Percentiles rank a stretch among this genome's conserved stretches.
These are phyloP conservation scores for Lerista edwardsae DNA, from an alignment of 2,797 vertebrate species.

Conservation along the genomic window DNA sequence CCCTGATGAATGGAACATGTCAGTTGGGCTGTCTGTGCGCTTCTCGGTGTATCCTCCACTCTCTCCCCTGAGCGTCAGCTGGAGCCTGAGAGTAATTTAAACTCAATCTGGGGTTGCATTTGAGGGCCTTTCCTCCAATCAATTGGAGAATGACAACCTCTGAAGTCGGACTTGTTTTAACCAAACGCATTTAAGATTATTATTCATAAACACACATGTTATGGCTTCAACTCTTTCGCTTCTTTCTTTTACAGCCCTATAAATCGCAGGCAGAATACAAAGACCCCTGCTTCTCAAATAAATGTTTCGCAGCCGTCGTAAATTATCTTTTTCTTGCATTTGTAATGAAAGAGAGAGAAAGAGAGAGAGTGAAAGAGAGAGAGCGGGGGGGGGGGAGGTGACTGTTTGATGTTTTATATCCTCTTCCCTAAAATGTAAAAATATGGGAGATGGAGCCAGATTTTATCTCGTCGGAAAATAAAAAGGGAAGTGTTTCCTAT, in stretches of 20 bases:
- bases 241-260: conserved; percentile 70
- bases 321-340: conserved; percentile 70
- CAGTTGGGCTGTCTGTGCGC: neutral
- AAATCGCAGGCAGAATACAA: conserved; percentile 71
- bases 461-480: conserved; percentile 72
- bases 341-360: conserved; percentile 63
- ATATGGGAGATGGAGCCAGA: conserved; percentile 69
- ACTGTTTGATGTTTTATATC: conserved; percentile 69
- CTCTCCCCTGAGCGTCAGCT: neutral
- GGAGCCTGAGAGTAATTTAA: conserved; percentile 18
- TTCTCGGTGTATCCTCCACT: conserved; percentile 17
- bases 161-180: conserved; percentile 58
- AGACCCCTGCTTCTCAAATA: conserved; percentile 70
- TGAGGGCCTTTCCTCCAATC: conserved; percentile 39
- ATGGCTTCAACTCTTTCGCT: conserved; percentile 68
- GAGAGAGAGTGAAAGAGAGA: neutral
- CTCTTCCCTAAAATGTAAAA: conserved; percentile 74
- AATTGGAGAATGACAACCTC: conserved; percentile 42
- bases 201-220: conserved; percentile 72
- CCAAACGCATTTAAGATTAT: conserved; percentile 65
- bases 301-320: conserved; percentile 68
- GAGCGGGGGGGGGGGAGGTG: neutral
- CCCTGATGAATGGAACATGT: conserved; percentile 8
- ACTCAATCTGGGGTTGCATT: conserved; percentile 32
- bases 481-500: conserved; percentile 71